Evolutionary conservation across 30 jellyfish, hydroid and myxozoan genomes (phyloP).

Genomic region (Cassiopea xamachana): DNA sequence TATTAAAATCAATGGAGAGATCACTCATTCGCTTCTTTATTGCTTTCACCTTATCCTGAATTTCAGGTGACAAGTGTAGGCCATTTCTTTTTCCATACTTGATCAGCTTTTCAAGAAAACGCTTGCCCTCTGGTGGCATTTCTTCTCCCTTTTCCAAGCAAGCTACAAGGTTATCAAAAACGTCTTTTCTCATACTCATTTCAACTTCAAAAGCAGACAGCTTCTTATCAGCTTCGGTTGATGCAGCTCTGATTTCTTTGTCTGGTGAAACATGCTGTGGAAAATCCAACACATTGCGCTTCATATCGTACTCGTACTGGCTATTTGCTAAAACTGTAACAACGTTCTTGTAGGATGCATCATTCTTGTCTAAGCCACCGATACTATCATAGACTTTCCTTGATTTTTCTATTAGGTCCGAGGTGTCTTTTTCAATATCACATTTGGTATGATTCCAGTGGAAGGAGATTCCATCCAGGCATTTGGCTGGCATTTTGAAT

Average conservation of each 20-base stretch:
- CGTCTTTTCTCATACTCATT: conserved; percentile 96
- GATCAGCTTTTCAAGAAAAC: conserved; percentile 82
- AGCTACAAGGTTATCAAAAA: conserved; percentile 77
- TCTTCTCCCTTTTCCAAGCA: conserved; percentile 65
- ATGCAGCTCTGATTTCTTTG: conserved; percentile 80
- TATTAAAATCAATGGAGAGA: conserved; percentile 86
- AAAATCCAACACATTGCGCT: conserved; percentile 83
- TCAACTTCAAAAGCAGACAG: conserved; percentile 92
- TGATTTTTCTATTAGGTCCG: conserved; percentile 63
- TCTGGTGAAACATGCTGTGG: conserved; percentile 90
- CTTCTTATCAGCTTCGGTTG: conserved; percentile 87
- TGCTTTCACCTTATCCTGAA: conserved; percentile 70
- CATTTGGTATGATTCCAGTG: conserved; percentile 52
- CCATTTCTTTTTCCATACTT: conserved; percentile 92
- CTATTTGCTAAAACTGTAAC: conserved; percentile 74
- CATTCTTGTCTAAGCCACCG: conserved; percentile 53
- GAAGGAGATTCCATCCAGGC: conserved; percentile 59
- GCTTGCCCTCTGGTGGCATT: conserved; percentile 79
- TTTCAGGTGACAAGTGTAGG: conserved; percentile 74
- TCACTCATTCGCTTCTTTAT: conserved; percentile 91
- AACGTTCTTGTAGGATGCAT: conserved; percentile 67
- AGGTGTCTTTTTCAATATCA: conserved; percentile 45
- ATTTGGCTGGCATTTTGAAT: conserved; percentile 25
- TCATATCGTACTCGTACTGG: conserved; percentile 50
- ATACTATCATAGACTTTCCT: conserved; percentile 71